Percentiles rank a stretch among this genome's conserved stretches.
Evolutionary conservation across 2,888 invertebrate genomes (phyloP).

Genomic region (Ennomos fuscantarius): DNA sequence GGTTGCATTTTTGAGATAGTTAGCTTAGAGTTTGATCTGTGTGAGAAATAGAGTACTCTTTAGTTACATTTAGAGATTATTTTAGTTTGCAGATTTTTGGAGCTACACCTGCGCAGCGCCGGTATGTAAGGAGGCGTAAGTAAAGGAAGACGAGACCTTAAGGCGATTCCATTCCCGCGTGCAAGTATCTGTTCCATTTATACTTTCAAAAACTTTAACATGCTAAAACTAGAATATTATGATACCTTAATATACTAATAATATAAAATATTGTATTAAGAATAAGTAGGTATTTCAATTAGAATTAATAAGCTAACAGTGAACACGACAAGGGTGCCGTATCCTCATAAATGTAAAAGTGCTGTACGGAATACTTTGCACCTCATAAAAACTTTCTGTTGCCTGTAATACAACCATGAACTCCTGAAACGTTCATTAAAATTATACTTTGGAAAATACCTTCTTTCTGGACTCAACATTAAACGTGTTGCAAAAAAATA

Average conservation of each 20-base stretch:
- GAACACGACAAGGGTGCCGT: conserved; percentile 32
- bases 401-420: conserved; percentile 29
- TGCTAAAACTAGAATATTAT: no score
- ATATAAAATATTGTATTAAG: conserved; percentile 11
- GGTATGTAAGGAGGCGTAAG: no score
- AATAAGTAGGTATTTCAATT: conserved; percentile 26
- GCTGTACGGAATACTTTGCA: conserved; percentile 33
- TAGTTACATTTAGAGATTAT: no score
- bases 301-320: conserved; percentile 33
- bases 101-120: no score
- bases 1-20: conserved; percentile 24
- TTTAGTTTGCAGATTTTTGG: no score
- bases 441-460: conserved; percentile 13
- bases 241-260: background rate
- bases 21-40: background rate
- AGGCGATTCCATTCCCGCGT: no score
- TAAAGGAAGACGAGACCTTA: no score
- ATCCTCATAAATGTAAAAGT: conserved; percentile 36
- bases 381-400: conserved; percentile 38
- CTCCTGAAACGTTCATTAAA: conserved; percentile 37
- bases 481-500: no score
- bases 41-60: background rate
- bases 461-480: no score
- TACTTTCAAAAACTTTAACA: no score
- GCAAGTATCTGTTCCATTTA: no score